Percentiles rank a stretch among this genome's conserved stretches.
Conservation (phyloP, 2,113 vertebrate species). For the Stigmatopora argus region DNA sequence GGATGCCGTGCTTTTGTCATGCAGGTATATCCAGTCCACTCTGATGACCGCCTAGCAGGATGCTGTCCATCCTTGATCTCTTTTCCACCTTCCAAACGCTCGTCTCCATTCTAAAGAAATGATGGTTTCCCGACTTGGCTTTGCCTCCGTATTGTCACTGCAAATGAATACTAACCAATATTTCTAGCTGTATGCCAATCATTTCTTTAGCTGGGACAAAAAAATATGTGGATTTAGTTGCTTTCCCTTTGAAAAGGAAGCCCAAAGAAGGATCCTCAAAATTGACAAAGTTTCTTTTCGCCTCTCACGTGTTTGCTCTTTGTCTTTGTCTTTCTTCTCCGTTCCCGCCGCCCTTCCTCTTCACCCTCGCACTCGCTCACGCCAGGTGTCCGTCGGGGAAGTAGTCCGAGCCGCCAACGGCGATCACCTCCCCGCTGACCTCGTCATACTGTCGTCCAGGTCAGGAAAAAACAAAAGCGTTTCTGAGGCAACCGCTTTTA, state of each 20-base stretch:
- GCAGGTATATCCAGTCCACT: conserved; percentile 83
- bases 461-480: conserved; percentile 78
- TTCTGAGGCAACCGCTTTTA: conserved; percentile 64
- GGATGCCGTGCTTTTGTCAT: conserved; percentile 92
- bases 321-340: conserved; percentile 12
- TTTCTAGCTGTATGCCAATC: conserved; percentile 30
- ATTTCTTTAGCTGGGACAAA: conserved; percentile 47
- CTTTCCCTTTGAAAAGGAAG: conserved; percentile 53
- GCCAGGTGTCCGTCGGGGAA: conserved; percentile 95
- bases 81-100: conserved; percentile 23
- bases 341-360: conserved; percentile 24
- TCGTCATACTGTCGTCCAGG: conserved; percentile 99
- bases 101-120: conserved; percentile 77
- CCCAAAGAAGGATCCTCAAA: conserved; percentile 24
- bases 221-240: conserved; percentile 29
- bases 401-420: conserved; percentile 97
- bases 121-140: conserved; percentile 63
- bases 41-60: conserved; percentile 70
- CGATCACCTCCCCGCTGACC: conserved; percentile 97
- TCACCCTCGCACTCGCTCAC: conserved; percentile 72
- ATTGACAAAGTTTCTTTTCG: conserved; percentile 72
- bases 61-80: conserved; percentile 2
- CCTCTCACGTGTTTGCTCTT: conserved; percentile 43
- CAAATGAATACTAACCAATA: neutral
- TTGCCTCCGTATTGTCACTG: neutral